Conservation (phyloP, 2,888 invertebrate genomes). For the Ethmia dodecea region DNA sequence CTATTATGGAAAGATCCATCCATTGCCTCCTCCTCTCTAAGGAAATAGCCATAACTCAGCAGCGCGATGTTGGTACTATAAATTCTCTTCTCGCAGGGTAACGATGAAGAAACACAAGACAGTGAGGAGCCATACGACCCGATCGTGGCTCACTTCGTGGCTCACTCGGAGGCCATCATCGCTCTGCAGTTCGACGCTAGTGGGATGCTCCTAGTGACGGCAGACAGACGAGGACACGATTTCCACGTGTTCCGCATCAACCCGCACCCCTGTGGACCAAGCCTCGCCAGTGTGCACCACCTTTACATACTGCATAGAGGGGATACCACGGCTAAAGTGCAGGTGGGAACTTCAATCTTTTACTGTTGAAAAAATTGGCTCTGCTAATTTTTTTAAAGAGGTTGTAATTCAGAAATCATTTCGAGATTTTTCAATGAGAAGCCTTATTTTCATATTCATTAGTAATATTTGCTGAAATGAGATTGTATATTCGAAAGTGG, state of each 20-base stretch:
- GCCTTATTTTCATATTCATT: too few species aligned
- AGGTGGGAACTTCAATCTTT: too few species aligned
- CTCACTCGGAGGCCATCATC: constrained; percentile 92
- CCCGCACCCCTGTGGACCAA: constrained; percentile 93
- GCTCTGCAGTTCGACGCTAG: constrained; percentile 94
- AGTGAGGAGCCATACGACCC: constrained; percentile 83
- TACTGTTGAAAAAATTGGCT: too few species aligned
- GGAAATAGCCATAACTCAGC: too few species aligned
- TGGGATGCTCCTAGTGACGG: constrained; percentile 92
- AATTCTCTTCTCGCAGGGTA: constrained; percentile 41
- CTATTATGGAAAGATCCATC: too few species aligned
- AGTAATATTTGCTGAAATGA: too few species aligned
- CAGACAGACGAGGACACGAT: constrained; percentile 94
- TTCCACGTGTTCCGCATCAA: constrained; percentile 97
- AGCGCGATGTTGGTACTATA: too few species aligned
- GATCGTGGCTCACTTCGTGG: constrained; percentile 91
- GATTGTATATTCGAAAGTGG: too few species aligned
- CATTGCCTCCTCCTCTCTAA: too few species aligned
- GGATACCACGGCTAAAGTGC: constrained; percentile 96
- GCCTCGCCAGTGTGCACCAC: constrained; percentile 94
- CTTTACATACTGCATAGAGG: constrained; percentile 96
- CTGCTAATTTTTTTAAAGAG: too few species aligned
- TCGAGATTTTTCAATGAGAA: too few species aligned
- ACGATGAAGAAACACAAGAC: constrained; percentile 77
- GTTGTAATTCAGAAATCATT: too few species aligned